A percentile compares a stretch with the other conserved stretches of the same genome.
Evolutionary conservation across 2,113 vertebrate genomes (phyloP).

Genomic region (Alectura lathami): DNA sequence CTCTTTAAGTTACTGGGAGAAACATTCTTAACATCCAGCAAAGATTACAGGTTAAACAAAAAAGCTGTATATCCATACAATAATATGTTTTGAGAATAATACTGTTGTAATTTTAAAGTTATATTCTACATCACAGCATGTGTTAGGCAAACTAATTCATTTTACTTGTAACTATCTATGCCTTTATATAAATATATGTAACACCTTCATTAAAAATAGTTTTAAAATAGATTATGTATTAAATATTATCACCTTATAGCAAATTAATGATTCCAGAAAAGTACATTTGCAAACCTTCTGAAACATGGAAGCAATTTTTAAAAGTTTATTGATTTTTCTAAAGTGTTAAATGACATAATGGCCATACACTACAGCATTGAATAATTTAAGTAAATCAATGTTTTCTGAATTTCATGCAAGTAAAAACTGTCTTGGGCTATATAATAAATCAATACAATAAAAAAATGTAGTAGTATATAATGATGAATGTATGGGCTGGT

Average conservation of each 20-base stretch:
- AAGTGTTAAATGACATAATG: conserved; percentile 80
- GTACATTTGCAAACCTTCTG: conserved; percentile 49
- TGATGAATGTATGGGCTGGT: conserved; percentile 71
- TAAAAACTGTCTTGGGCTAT: conserved; percentile 70
- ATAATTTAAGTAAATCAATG: conserved; percentile 84
- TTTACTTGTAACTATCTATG: conserved; percentile 15
- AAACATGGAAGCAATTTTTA: conserved; percentile 69
- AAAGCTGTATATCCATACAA: not conserved
- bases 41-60: not conserved
- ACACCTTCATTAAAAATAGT: not conserved
- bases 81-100: not conserved
- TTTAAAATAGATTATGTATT: conserved; percentile 63
- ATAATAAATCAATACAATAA: conserved; percentile 78
- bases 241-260: conserved; percentile 23
- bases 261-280: conserved; percentile 67
- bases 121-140: not conserved
- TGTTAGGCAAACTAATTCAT: conserved; percentile 50
- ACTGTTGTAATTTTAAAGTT: conserved; percentile 10
- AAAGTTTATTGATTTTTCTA: conserved; percentile 76
- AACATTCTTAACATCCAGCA: not conserved
- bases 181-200: not conserved
- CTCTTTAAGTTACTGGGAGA: not conserved
- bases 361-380: conserved; percentile 74
- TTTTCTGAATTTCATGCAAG: conserved; percentile 77
- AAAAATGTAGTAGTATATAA: conserved; percentile 69